Evolutionary conservation across 2,888 invertebrate genomes (phyloP).

Genomic region (Anodontia alba): DNA sequence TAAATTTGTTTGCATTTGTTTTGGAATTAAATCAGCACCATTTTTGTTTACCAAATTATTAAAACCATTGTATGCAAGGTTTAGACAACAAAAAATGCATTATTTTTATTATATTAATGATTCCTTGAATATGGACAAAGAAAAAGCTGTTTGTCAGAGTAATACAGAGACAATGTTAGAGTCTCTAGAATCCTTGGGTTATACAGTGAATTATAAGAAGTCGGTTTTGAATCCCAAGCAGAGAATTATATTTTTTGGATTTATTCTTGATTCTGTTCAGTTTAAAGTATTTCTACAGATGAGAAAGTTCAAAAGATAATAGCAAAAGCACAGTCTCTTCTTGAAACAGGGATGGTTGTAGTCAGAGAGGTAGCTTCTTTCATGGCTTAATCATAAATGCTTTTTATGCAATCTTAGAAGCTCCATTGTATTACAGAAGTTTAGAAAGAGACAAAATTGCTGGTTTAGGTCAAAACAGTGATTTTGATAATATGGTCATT

Average conservation of each 20-base stretch:
- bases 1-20: neutral
- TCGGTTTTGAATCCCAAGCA: neutral
- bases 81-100: neutral
- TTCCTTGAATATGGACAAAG: neutral
- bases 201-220: neutral
- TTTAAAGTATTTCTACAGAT: neutral
- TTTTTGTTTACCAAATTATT: neutral
- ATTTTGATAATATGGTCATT: neutral
- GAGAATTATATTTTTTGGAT: neutral
- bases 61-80: neutral
- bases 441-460: neutral
- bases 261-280: neutral
- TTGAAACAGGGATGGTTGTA: neutral
- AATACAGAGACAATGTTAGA: neutral
- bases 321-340: neutral
- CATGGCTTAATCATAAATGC: neutral
- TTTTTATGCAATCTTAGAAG: too few species aligned
- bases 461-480: neutral
- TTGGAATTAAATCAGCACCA: neutral
- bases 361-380: neutral
- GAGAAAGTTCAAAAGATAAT: neutral
- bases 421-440: neutral
- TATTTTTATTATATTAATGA: neutral
- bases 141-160: neutral
- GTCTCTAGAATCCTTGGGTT: neutral